A percentile compares a stretch with the other conserved stretches of the same genome.
Evolutionary conservation across 1,140 invertebrate genomes (phyloP).

Genomic region (Lithobius niger): DNA sequence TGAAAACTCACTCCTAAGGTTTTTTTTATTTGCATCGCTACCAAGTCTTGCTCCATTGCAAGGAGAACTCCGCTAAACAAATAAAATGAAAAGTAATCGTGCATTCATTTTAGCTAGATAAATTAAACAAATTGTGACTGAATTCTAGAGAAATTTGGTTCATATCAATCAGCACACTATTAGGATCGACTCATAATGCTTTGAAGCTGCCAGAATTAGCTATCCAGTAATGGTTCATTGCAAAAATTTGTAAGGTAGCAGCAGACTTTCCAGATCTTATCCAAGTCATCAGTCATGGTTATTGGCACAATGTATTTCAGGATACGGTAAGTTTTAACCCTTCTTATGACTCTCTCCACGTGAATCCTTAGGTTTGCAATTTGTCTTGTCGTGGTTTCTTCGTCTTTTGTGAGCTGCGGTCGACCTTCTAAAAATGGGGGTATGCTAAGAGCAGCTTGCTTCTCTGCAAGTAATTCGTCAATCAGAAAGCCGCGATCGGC

Average conservation of each 20-base stretch:
- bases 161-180: no score
- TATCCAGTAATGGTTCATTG: slow-evolving; percentile 2
- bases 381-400: slow-evolving; percentile 13
- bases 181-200: no score
- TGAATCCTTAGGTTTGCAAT: slow-evolving; percentile 18
- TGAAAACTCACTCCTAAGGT: no score
- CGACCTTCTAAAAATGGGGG: slow-evolving; percentile 11
- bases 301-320: not conserved
- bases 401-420: slow-evolving; percentile 10
- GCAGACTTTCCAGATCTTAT: not conserved
- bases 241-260: not conserved
- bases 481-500: slow-evolving; percentile 20
- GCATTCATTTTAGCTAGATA: no score
- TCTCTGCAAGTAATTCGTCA: not conserved
- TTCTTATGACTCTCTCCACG: slow-evolving; percentile 17
- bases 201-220: no score
- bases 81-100: no score
- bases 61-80: no score
- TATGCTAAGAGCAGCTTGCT: not conserved
- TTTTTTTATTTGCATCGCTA: no score
- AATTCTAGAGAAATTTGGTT: no score
- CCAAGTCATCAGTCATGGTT: not conserved
- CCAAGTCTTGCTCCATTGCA: no score
- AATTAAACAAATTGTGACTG: no score
- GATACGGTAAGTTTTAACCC: not conserved